Percentiles rank a stretch among this genome's conserved stretches.
Conservation (phyloP, 2,113 vertebrate genomes). For the Scalopus aquaticus region DNA sequence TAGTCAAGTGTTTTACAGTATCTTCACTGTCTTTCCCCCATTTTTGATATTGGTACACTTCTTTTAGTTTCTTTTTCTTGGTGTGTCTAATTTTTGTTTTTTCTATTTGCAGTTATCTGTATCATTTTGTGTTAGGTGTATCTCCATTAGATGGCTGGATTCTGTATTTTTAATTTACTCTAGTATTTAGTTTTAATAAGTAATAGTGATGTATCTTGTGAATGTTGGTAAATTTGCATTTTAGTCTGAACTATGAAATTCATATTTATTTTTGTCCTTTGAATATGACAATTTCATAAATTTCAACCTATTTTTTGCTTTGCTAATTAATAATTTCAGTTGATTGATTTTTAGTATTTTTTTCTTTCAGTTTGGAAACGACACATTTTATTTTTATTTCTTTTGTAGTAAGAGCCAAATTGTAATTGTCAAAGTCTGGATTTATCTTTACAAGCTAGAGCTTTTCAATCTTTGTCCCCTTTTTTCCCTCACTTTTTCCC, state of each 20-base stretch:
- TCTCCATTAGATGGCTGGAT: neutral
- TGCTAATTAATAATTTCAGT: neutral
- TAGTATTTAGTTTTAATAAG: constrained; percentile 27
- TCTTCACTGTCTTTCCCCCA: neutral
- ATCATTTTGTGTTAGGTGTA: neutral
- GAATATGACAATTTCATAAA: constrained; percentile 11
- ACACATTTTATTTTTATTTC: constrained; percentile 4
- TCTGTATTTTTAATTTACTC: constrained; percentile 13
- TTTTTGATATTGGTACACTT: neutral
- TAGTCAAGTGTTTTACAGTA: neutral
- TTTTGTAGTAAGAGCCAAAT: neutral
- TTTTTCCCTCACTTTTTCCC: neutral
- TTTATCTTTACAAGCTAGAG: neutral
- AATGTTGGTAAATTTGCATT: neutral
- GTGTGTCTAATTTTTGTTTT: neutral
- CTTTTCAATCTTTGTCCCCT: neutral
- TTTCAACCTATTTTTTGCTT: neutral
- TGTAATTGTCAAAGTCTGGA: neutral
- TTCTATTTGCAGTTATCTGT: neutral
- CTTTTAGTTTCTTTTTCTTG: constrained; percentile 6
- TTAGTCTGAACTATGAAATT: neutral
- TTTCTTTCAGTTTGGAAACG: neutral
- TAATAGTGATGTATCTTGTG: constrained; percentile 4
- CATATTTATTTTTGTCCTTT: neutral
- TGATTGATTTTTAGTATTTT: constrained; percentile 4